Base-by-base conservation (phyloP, 1,140 invertebrate species). In the Trichonephila inaurata region DNA sequence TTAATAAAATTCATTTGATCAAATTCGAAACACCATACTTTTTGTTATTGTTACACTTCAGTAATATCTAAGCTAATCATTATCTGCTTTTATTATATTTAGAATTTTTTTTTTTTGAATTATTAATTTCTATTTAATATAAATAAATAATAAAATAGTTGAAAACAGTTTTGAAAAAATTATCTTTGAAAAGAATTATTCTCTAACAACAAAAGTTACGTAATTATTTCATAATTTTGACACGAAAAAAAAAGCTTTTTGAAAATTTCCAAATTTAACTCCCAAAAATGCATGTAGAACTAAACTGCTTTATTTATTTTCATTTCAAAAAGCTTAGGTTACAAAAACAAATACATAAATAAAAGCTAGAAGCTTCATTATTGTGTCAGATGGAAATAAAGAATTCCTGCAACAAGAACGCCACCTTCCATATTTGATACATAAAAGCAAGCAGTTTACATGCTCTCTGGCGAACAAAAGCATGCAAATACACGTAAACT, bases 401-500 rank as follows among this genome's bases (percentile, higher is more conserved):
- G 24, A 72, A 72, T 72, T 3, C 69, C 14, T 33, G 3, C 24
- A 33, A n/a, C 51, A 3, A 40, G 33, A 87, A 87, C 58, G 60
- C 33, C 61, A 18, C n/a, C 60, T 28, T 24, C 60, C 24, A 61
- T 40, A 61, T 87, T n/a, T 28, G 24, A 87, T 87, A 62, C 58
- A 87, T 62, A 62, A 16, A 21, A 24, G 69, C 28, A 18, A 16
- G 24, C 60, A 61, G 60, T 61, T 61, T 62, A 64, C 60, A 60
- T 51, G 85, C n/a, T 61, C 51, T 28, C n/a, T 18, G 51, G 44
- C 61, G 19, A 58, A 91, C 69, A 77, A 91, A 91, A 58, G 81
- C 28, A 24, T 51, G 33, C 16, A 51, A 85, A 85, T 40, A 2
- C 89, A 81, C 69, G 89, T 91, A 91, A 91, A 91, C 58, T 91